phyloP scores from a whole-genome alignment of 2,113 vertebrate species.

The Coturnix japonica region DNA sequence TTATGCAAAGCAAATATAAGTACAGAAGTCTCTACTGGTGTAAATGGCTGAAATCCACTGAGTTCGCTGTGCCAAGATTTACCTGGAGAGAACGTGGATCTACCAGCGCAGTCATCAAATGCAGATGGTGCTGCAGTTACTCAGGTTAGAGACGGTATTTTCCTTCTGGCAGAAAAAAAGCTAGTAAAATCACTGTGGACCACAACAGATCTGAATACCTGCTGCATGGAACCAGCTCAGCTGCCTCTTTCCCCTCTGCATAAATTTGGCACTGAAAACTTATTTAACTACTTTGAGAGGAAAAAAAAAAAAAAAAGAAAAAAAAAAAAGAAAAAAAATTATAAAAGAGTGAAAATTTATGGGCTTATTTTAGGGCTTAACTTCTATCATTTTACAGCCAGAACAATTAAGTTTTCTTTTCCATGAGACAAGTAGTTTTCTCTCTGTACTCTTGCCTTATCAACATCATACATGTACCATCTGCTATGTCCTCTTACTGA shows the following conservation, averaged over 20 bases:
- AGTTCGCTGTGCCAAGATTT: background rate
- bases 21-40: background rate
- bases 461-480: background rate
- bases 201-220: conserved; percentile 4
- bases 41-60: background rate
- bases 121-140: conserved; percentile 18
- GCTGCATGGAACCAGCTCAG: background rate
- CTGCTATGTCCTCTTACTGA: background rate
- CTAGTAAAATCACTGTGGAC: background rate
- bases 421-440: background rate
- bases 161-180: conserved; percentile 11
- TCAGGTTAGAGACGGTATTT: background rate
- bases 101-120: background rate
- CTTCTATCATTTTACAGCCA: background rate
- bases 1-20: background rate
- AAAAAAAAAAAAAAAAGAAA: conserved; percentile 3
- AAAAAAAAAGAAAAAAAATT: background rate
- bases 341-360: background rate
- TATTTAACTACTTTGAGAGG: background rate
- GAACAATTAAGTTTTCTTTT: background rate
- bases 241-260: background rate
- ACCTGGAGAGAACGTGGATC: background rate
- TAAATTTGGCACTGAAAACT: conserved; percentile 1
- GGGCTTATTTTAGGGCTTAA: background rate
- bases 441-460: background rate